A percentile compares a stretch with the other conserved stretches of the same genome.
Evolutionary conservation across 2,888 invertebrate species (phyloP).

Genomic region (Andrena praecox): DNA sequence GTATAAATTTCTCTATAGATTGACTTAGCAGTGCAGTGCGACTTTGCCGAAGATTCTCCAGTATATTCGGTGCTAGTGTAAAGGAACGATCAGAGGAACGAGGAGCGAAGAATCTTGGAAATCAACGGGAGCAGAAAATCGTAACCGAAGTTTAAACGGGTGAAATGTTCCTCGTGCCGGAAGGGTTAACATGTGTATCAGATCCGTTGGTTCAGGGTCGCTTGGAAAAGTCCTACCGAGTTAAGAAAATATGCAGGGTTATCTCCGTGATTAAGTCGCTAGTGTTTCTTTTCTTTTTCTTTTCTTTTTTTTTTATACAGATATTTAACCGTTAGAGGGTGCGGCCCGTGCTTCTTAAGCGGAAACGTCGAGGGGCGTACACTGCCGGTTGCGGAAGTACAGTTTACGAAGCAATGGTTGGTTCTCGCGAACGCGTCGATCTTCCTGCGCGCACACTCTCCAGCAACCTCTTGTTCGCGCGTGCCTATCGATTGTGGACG

Average conservation of each 20-base stretch:
- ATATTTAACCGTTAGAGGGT: constrained; percentile 46
- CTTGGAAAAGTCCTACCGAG: constrained; percentile 60
- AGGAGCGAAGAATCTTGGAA: too few species aligned
- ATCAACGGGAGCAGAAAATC: not conserved
- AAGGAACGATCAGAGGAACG: too few species aligned
- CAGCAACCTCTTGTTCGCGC: constrained; percentile 25
- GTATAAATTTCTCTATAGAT: too few species aligned
- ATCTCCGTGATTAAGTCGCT: constrained; percentile 67
- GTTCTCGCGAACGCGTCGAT: constrained; percentile 33
- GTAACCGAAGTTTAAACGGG: not conserved
- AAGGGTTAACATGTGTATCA: constrained; percentile 25
- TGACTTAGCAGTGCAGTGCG: too few species aligned
- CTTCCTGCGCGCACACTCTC: constrained; percentile 4
- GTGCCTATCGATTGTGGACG: constrained; percentile 33
- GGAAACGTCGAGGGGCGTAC: constrained; percentile 51
- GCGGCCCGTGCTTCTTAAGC: constrained; percentile 56
- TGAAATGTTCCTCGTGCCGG: constrained; percentile 6
- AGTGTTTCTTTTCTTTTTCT: constrained; percentile 25
- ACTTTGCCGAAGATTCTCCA: too few species aligned
- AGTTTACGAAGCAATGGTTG: constrained; percentile 46
- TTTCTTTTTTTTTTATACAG: constrained; percentile 55
- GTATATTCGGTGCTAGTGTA: too few species aligned
- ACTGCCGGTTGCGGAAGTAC: constrained; percentile 53
- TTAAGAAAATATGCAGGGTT: constrained; percentile 71
- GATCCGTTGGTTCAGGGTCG: constrained; percentile 44